A percentile compares a stretch with the other conserved stretches of the same genome.
Conservation (phyloP, 2,888 invertebrate species). For the Cephus nigrinus region DNA sequence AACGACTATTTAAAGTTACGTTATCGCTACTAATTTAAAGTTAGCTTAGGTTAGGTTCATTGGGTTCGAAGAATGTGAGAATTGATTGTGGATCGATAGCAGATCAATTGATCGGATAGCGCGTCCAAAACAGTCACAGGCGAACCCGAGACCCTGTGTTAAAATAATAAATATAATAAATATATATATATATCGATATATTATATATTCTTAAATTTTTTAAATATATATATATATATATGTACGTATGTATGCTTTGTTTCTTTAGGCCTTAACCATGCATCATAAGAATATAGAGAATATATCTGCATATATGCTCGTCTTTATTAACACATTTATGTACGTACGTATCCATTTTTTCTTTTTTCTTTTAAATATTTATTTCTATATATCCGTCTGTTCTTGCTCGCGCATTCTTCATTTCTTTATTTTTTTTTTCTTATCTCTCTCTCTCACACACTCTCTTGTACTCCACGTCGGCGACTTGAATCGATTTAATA, state of each 20-base stretch:
- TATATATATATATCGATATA: slow-evolving; percentile 37
- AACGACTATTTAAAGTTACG: not conserved
- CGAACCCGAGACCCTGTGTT: slow-evolving; percentile 1
- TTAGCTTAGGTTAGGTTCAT: not conserved
- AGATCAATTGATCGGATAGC: not conserved
- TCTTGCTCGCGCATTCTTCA: not conserved
- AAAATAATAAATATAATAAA: slow-evolving; percentile 20
- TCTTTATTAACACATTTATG: slow-evolving; percentile 5
- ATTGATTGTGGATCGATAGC: not conserved
- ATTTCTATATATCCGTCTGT: slow-evolving; percentile 3
- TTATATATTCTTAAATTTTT: slow-evolving; percentile 16
- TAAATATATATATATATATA: slow-evolving; percentile 30
- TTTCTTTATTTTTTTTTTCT: no score
- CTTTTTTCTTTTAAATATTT: slow-evolving; percentile 12
- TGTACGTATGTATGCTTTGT: slow-evolving; percentile 25
- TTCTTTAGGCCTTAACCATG: slow-evolving; percentile 50
- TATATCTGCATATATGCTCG: slow-evolving; percentile 37
- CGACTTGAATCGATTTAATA: not conserved
- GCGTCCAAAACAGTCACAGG: not conserved
- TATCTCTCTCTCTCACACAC: not conserved
- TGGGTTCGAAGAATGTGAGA: not conserved
- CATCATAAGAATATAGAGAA: slow-evolving; percentile 44
- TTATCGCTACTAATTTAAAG: not conserved
- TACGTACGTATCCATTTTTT: not conserved
- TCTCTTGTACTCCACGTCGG: not conserved